phyloP scores from a whole-genome alignment of 2,888 invertebrate species.

The Eupithecia dodoneata region DNA sequence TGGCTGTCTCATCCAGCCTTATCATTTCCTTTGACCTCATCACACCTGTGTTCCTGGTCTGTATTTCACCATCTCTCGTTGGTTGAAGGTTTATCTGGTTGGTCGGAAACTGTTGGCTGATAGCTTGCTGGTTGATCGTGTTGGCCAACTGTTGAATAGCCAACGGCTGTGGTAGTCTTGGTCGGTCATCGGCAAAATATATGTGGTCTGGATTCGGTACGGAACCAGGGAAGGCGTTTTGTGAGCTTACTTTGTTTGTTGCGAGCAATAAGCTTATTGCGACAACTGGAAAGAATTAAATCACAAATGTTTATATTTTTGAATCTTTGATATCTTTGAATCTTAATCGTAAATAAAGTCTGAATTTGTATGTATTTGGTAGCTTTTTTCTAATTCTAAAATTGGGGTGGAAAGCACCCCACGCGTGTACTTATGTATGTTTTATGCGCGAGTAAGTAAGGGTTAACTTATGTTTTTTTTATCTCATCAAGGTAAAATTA shows the following conservation, averaged over 20 bases:
- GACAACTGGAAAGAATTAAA: constrained; percentile 15
- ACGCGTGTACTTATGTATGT: no score
- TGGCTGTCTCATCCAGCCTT: constrained; percentile 26
- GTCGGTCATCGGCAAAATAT: constrained; percentile 30
- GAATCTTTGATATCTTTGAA: no score
- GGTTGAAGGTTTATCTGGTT: neutral
- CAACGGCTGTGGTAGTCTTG: constrained; percentile 5
- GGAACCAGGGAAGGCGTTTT: constrained; percentile 3
- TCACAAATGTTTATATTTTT: neutral
- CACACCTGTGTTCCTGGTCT: neutral
- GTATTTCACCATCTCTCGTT: constrained; percentile 4
- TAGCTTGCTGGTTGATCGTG: neutral
- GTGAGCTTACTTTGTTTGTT: constrained; percentile 13
- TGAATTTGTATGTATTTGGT: no score
- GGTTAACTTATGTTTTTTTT: no score
- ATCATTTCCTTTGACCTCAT: constrained; percentile 10
- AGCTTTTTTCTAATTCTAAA: no score
- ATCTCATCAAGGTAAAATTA: neutral
- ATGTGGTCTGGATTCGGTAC: constrained; percentile 27
- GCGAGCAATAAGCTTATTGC: constrained; percentile 13
- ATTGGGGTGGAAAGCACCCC: no score
- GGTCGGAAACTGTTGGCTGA: constrained; percentile 1
- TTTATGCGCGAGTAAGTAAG: no score
- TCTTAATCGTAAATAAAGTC: no score
- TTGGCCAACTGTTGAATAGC: neutral